Evolutionary conservation across 2,888 invertebrate genomes (phyloP), one percentile per base, ranked within the genome.

Genomic region (Neocrepidodera transversa): DNA sequence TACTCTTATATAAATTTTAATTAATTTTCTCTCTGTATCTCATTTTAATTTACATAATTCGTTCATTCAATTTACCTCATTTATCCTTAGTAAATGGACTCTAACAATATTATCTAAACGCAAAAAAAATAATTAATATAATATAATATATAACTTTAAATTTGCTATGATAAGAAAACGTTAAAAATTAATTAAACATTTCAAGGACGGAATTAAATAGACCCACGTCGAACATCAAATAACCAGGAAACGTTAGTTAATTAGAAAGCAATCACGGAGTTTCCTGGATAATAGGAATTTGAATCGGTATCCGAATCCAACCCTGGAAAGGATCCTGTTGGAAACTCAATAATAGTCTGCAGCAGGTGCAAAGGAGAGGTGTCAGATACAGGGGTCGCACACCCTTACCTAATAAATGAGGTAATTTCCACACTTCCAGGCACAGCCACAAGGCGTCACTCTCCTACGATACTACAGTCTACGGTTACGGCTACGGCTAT

Each of bases 321-420:
- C 63, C 66, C 71, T 72, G 71, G 62, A 66, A 45, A 63, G 65
- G 66, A 66, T 71, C 72, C 71, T 65, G 66, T 68, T 67, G 68
- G 72, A 78, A 80, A 80, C 79, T 80, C 80, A 79, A 80, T 80
- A 80, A 80, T 78, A 79, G 76, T 76, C 75, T 71, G 80, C 78
- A 80, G 79, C 80, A 80, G 81, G 80, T 81, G 81, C 78, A 79
- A 80, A 80, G 80, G 81, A 81, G 79, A 81, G 80, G 80, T 80
- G 81, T 80, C 80, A 80, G 80, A 76, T 73, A 68, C 80, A 80
- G 79, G 78, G 80, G 80, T 78, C 78, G 77, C 77, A 76, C 77
- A 75, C 79, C 79, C 80, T 79, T 77, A 80, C 80, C 80, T 81
- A 81, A 81, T 81, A 81, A 81, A 81, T 79, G 81, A 80, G 81